Conservation (phyloP, 2,113 vertebrate species). For the Anhinga rufa region DNA sequence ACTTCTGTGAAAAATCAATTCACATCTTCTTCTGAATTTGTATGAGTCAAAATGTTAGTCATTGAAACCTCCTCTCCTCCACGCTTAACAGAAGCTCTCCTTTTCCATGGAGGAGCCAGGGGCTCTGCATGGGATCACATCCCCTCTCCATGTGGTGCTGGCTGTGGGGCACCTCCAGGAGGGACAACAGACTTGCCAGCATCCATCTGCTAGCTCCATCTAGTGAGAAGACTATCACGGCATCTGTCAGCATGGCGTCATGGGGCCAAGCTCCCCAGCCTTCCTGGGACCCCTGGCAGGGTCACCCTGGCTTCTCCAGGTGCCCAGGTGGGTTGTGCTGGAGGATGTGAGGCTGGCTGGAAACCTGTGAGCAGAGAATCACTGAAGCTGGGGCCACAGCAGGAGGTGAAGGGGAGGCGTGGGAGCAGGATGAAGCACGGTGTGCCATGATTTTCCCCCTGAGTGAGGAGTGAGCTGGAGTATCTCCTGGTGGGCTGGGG, state of each 20-base stretch:
- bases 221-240: neutral
- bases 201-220: slow-evolving; percentile 41
- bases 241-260: neutral
- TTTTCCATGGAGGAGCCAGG: neutral
- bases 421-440: neutral
- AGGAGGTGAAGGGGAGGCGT: neutral
- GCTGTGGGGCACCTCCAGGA: neutral
- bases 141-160: neutral
- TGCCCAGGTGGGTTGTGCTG: neutral
- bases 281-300: rapidly evolving
- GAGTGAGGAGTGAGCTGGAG: neutral
- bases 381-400: neutral
- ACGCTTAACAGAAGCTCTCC: neutral
- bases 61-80: neutral
- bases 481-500: neutral
- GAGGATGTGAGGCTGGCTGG: neutral
- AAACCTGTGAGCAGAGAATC: neutral
- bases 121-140: neutral
- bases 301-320: neutral
- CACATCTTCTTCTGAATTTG: neutral
- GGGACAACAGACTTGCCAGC: neutral
- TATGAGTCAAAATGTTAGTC: neutral
- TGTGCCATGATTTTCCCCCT: neutral
- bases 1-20: neutral
- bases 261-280: neutral